Evolutionary conservation across 2,113 vertebrate species (phyloP).

Genomic region (Thamnaconus septentrionalis): DNA sequence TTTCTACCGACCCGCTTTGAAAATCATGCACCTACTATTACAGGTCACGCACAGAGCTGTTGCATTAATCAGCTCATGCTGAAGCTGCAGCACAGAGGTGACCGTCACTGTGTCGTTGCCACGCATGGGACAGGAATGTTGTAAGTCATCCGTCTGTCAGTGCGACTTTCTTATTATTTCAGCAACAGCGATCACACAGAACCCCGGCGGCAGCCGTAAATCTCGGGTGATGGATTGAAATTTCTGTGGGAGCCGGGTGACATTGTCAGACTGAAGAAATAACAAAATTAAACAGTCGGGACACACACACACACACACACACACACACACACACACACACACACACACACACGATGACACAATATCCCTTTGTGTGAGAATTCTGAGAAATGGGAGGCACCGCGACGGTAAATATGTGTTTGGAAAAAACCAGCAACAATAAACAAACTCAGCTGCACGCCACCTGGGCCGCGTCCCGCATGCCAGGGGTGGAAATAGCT

Average conservation of each 20-base stretch:
- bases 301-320: neutral
- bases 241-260: neutral
- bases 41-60: too few relatives aligned
- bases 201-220: too few relatives aligned
- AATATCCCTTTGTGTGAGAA: constrained; percentile 31
- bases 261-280: too few relatives aligned
- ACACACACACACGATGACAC: constrained; percentile 10
- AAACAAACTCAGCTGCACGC: constrained; percentile 45
- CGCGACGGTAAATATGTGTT: constrained; percentile 47
- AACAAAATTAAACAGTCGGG: neutral
- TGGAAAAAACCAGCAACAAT: constrained; percentile 21
- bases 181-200: too few relatives aligned
- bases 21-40: too few relatives aligned
- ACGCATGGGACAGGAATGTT: too few relatives aligned
- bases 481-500: constrained; percentile 24
- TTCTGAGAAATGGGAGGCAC: constrained; percentile 24
- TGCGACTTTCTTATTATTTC: too few relatives aligned
- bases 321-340: neutral
- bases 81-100: too few relatives aligned
- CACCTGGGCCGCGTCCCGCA: constrained; percentile 48
- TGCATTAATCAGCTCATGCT: too few relatives aligned
- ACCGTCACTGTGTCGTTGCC: too few relatives aligned
- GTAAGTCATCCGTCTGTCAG: too few relatives aligned
- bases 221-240: neutral
- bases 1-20: too few relatives aligned